Base-by-base conservation (phyloP, 2,113 vertebrate species). In the Cryptotis parvus region DNA sequence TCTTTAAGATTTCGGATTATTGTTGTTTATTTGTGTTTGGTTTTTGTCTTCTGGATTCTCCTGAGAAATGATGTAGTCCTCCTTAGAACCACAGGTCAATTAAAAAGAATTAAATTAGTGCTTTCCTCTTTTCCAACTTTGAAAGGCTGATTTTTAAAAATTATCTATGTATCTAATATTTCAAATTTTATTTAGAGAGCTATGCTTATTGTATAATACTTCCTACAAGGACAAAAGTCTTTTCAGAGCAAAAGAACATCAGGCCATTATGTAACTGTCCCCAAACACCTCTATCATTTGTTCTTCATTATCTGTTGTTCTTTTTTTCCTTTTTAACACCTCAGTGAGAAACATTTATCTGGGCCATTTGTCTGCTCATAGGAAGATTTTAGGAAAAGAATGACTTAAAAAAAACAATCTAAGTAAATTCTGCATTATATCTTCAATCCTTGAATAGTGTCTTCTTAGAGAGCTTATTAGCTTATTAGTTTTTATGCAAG, bases 401-500 rank as follows among this genome's bases (percentile, higher is more conserved):
- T 43, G 5, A 12, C 31, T 89, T 88, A 16, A 33, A 39, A 69
- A 20, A n/a, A 41, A 2, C 22, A 41, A 43, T 52, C 78, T 84
- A 94, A 91, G 83, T 87, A 93, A 91, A 94, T 91, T 84, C 73
- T 92, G 45, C 52, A 76, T 41, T 37, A 39, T 73, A 89, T 74
- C 87, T 58, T 93, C 93, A 94, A 90, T 80, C 72, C 84, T 65
- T 37, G 31, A 95, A 91, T 0, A 16, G 52, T 73, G 90, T 94
- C 90, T 92, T 79, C 80, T 96, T 90, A 63, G 76, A 96, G 95
- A 96, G 52, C 73, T 96, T 94, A 96, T 96, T 84, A 37, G 49
- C 58, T 94, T 89, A 92, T 87, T 96, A 96, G 94, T 94, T 96
- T 95, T 89, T 89, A 69, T 87, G 88, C 94, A 92, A 91, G 87